These are phyloP conservation scores for Dicyrtomina minuta DNA, from an alignment of 2,888 invertebrate species.

Conservation along the genomic window DNA sequence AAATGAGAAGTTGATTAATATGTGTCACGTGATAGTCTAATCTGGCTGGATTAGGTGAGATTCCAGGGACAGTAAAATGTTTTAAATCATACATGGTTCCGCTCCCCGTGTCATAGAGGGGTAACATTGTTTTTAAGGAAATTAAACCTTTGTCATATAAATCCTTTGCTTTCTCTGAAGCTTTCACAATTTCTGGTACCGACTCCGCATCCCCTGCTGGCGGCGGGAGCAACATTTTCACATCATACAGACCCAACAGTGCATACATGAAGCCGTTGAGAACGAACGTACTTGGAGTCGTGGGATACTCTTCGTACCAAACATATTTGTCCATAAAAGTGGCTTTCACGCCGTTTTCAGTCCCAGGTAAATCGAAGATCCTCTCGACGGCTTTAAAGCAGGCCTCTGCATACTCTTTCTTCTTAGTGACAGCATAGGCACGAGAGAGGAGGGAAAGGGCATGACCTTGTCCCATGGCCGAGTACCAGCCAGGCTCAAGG, in stretches of 20 bases:
- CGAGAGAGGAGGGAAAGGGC: slow-evolving; percentile 90
- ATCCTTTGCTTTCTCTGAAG: slow-evolving; percentile 71
- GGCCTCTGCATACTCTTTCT: slow-evolving; percentile 78
- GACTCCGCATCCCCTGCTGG: too few species aligned
- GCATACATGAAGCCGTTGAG: slow-evolving; percentile 99
- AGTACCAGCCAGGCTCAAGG: slow-evolving; percentile 88
- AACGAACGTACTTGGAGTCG: slow-evolving; percentile 89
- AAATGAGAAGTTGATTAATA: slow-evolving; percentile 60
- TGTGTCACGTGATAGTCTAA: slow-evolving; percentile 99
- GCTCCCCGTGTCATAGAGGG: slow-evolving; percentile 91
- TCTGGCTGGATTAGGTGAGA: slow-evolving; percentile 89
- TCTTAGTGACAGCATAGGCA: slow-evolving; percentile 78
- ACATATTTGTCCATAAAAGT: slow-evolving; percentile 79
- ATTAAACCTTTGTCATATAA: slow-evolving; percentile 81
- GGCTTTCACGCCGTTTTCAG: slow-evolving; percentile 71
- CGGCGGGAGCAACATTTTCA: slow-evolving; percentile 76
- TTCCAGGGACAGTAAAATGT: slow-evolving; percentile 73
- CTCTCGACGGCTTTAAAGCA: slow-evolving; percentile 74
- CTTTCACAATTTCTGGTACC: too few species aligned
- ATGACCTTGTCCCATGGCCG: slow-evolving; percentile 98
- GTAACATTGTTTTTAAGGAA: slow-evolving; percentile 82
- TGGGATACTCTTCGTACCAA: slow-evolving; percentile 99
- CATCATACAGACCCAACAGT: slow-evolving; percentile 90
- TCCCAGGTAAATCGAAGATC: slow-evolving; percentile 68
- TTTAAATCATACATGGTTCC: slow-evolving; percentile 94